Base-by-base conservation (phyloP, 2,113 vertebrate species). In the Nibea albiflora region DNA sequence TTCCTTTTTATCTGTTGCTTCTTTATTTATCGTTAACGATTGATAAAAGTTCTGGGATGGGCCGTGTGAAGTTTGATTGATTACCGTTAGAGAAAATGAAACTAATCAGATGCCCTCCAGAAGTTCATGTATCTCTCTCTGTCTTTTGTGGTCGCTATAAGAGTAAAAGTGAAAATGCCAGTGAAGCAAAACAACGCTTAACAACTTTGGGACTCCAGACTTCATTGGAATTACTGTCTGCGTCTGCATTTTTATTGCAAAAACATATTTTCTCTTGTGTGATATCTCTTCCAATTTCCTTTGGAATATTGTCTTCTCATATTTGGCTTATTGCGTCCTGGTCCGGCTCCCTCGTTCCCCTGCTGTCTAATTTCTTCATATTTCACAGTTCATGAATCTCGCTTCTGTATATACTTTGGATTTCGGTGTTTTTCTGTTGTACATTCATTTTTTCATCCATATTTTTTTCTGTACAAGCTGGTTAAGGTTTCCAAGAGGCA, bases 231-330 rank as follows among this genome's bases (percentile, higher is more conserved):
- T 73, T 17, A 20, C 31, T 50, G 20, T 47, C 1, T 50, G 20
- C 24, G 24, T 24, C 35, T 47, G 50, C 8, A 35, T 35, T 58
- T 26, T 22, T 66, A 58, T 31, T 73, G 35, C 10, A 47, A 11
- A 47, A 64, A n/a, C 6, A 0, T 26, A 10, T 22, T 31, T 61
- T 31, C 57, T 52, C 24, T 7, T 39, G 11, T 46, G 16, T n/a
- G 14, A 26, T 39, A 75, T 44, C 16, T 15, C 63, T 44, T 76
- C 35, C 52, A 56, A 15, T 50, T 58, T 73, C 22, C 70, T 35
- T 31, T 61, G 24, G 1, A 26, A n/a, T 39, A 12, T 31, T 24
- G 14, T 28, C 24, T 49, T 54, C 16, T 17, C 50, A 16, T 58
- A 28, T 17, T 28, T 22, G 76, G 26, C 49, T 56, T 71, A 64